Percentiles rank a stretch among this genome's conserved stretches.
Conservation (phyloP, 2,797 vertebrate species). For the Euphonia xanthogaster region DNA sequence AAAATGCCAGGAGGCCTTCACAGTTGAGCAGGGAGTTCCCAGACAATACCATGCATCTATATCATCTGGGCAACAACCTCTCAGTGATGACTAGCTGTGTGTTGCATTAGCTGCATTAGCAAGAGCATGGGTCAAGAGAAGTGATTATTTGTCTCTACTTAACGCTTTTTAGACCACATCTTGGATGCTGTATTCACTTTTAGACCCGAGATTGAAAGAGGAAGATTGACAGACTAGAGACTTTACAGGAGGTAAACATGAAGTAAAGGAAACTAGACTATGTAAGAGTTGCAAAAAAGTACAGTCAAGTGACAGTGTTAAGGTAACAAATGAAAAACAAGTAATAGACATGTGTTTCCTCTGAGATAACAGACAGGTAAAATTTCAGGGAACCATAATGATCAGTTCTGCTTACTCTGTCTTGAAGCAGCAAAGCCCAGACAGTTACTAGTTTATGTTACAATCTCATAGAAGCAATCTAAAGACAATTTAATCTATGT, state of each 20-base stretch:
- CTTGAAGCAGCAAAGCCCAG: not conserved
- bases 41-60: accelerated
- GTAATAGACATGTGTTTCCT: not conserved
- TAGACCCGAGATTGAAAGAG: not conserved
- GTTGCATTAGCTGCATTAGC: not conserved
- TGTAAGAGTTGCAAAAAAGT: not conserved
- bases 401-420: not conserved
- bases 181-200: not conserved
- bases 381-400: not conserved
- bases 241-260: accelerated
- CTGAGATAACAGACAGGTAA: not conserved
- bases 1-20: not conserved
- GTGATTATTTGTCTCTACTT: not conserved
- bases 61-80: not conserved
- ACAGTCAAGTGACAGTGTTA: not conserved
- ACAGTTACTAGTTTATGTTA: not conserved
- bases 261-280: not conserved
- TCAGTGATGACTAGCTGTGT: not conserved
- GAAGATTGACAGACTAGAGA: not conserved
- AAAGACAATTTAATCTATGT: not conserved
- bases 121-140: not conserved
- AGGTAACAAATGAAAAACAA: not conserved
- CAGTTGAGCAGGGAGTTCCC: not conserved
- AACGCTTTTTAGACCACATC: not conserved
- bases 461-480: not conserved